Conservation (phyloP, 2,888 invertebrate genomes). For the Drosophila picticornis region DNA sequence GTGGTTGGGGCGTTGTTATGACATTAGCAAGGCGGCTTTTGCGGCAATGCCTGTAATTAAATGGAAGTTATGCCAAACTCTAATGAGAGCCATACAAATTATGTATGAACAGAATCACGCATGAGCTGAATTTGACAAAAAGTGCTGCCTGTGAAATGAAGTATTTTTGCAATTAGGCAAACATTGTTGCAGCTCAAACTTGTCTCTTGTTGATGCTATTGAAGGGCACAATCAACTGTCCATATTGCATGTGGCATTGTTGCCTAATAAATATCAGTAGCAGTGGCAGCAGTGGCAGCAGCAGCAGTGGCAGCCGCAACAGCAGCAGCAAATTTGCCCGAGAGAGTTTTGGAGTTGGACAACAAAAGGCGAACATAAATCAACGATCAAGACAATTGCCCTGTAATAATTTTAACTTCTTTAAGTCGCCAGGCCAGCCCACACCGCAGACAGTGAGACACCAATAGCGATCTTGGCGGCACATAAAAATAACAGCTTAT, state of each 20-base stretch:
- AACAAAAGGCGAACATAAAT: slow-evolving; percentile 74
- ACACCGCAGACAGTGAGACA: slow-evolving; percentile 45
- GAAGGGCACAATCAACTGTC: slow-evolving; percentile 50
- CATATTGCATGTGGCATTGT: slow-evolving; percentile 43
- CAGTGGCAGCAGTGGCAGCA: slow-evolving; percentile 21
- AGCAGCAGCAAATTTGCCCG: slow-evolving; percentile 46
- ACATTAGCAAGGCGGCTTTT: slow-evolving; percentile 21
- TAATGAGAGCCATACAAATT: not conserved
- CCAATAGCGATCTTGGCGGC: slow-evolving; percentile 69
- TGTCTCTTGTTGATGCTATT: slow-evolving; percentile 34
- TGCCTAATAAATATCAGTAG: slow-evolving; percentile 26
- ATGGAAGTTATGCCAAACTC: not conserved
- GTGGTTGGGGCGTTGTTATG: slow-evolving; percentile 23
- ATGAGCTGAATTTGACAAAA: not conserved
- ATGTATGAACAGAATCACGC: not conserved
- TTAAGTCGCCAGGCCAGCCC: slow-evolving; percentile 73
- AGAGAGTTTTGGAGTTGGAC: slow-evolving; percentile 21
- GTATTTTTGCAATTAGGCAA: not conserved
- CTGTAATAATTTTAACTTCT: slow-evolving; percentile 79
- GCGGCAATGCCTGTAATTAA: slow-evolving; percentile 9
- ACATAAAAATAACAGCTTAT: slow-evolving; percentile 85
- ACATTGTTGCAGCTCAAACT: not conserved
- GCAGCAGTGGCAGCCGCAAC: not conserved
- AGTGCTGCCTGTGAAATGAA: not conserved
- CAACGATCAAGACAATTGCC: slow-evolving; percentile 79